phyloP scores from a whole-genome alignment of 1,140 invertebrate genomes.

The Neodiprion virginianus region DNA sequence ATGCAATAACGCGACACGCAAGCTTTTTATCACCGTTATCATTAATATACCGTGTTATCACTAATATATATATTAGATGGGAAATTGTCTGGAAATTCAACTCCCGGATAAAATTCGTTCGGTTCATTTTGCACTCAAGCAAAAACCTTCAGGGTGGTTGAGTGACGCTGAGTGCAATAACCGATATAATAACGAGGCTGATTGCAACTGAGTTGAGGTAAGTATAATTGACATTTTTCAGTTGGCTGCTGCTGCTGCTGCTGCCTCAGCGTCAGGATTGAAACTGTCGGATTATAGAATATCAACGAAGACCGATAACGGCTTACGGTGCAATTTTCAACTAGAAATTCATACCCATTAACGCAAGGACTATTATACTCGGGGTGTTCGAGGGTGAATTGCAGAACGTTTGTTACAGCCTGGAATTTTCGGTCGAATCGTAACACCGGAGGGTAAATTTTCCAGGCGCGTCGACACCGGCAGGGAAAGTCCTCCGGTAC shows the following conservation, averaged over 20 bases:
- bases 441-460: too few relatives aligned
- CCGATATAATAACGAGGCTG: neutral
- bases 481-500: too few relatives aligned
- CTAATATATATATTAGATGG: neutral
- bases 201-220: neutral
- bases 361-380: neutral
- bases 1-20: neutral
- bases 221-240: neutral
- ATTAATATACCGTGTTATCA: too few relatives aligned
- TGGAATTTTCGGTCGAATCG: too few relatives aligned
- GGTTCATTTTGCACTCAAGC: neutral
- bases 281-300: too few relatives aligned
- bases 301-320: neutral
- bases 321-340: neutral
- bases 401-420: too few relatives aligned
- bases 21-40: neutral
- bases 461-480: too few relatives aligned
- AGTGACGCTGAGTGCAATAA: neutral
- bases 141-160: neutral
- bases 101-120: neutral
- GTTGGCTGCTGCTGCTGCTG: neutral
- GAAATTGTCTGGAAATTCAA: neutral
- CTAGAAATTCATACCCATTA: neutral
- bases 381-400: too few relatives aligned
- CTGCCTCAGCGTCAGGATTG: neutral